Evolutionary conservation across 2,113 vertebrate species (phyloP).

Genomic region (Poeciliopsis retropinna): DNA sequence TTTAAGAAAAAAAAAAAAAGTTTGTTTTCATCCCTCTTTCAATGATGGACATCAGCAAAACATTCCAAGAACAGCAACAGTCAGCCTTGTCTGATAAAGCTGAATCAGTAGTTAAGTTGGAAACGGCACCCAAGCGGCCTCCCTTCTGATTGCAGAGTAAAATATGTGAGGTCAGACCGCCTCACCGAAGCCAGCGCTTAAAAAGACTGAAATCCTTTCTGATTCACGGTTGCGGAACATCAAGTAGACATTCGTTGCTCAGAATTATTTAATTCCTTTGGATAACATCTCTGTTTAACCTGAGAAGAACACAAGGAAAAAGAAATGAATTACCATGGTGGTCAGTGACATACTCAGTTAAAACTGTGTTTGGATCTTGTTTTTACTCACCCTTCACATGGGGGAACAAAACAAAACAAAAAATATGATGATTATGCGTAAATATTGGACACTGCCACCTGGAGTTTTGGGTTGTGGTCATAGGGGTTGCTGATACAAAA

Average conservation of each 20-base stretch:
- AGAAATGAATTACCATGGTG: background rate
- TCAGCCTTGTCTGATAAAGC: conserved; percentile 43
- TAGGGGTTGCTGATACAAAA: background rate
- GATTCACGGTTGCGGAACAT: background rate
- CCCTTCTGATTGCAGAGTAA: conserved; percentile 66
- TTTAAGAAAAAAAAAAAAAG: too few species aligned
- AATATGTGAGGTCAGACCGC: conserved; percentile 54
- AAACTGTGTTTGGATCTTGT: conserved; percentile 31
- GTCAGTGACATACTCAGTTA: conserved; percentile 14
- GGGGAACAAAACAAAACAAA: conserved; percentile 49
- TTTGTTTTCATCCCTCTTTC: background rate
- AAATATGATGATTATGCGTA: conserved; percentile 39
- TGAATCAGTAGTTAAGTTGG: conserved; percentile 37
- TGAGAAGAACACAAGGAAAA: background rate
- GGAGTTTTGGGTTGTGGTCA: background rate
- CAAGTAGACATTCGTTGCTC: background rate
- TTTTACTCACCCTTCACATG: conserved; percentile 38
- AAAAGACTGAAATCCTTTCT: background rate
- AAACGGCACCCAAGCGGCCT: conserved; percentile 53
- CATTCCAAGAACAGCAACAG: conserved; percentile 47
- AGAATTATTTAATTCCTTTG: conserved; percentile 7
- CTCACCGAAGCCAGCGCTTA: background rate
- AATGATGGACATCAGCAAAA: conserved; percentile 9
- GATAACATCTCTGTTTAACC: background rate
- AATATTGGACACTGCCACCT: conserved; percentile 50